Conservation (phyloP, 2,797 vertebrate species). For the Pelochelys cantorii region DNA sequence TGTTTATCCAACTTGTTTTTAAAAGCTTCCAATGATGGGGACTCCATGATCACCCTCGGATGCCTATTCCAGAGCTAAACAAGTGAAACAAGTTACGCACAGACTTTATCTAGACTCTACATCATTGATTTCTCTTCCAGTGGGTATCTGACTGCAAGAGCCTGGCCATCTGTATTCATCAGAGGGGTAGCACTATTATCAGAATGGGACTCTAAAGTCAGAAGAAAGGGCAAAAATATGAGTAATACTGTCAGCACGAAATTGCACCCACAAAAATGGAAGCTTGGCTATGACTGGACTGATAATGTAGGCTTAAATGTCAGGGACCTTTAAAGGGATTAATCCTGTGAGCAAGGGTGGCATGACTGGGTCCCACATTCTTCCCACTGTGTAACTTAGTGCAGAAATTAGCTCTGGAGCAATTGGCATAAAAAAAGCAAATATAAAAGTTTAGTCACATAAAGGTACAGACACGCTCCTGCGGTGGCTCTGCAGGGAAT, state of each 20-base stretch:
- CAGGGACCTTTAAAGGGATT: background rate
- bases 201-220: background rate
- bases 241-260: background rate
- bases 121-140: background rate
- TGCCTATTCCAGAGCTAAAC: background rate
- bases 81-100: background rate
- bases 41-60: background rate
- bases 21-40: background rate
- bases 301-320: background rate
- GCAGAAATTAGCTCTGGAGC: constrained; percentile 20
- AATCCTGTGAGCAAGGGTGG: background rate
- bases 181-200: background rate
- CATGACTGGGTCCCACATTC: background rate
- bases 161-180: fast-evolving
- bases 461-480: constrained; percentile 53
- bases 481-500: background rate
- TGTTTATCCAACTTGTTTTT: background rate
- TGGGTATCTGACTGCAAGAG: background rate
- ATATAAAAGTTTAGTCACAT: constrained; percentile 33
- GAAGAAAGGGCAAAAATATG: background rate
- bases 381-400: background rate
- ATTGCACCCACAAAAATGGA: background rate
- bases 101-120: background rate
- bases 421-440: constrained; percentile 18
- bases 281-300: background rate